Base-by-base conservation (phyloP, 2,888 invertebrate species). In the Ypsolopha sequella region DNA sequence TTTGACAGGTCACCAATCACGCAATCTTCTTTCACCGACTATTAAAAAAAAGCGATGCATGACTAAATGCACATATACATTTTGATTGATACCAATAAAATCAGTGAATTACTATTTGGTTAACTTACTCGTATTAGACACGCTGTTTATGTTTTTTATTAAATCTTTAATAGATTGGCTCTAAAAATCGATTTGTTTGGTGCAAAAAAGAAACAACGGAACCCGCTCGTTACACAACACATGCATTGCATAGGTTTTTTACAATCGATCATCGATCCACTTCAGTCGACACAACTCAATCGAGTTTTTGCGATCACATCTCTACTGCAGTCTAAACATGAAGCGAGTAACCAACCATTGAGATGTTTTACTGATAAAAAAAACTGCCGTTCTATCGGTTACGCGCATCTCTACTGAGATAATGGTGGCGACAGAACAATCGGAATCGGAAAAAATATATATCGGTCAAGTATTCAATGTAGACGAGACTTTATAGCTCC, bases 281-380 rank as follows among this genome's bases (percentile, higher is more conserved):
- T 60, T 58, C 63, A 62, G 64, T 56, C 61, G 57, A 38, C 9
- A 61, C 62, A 56, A 59, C 67, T 64, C 64, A 61, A 66, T 66
- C 53, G 57, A 62, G 57, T 68, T 68, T 66, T 68, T 69, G 59
- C 52, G 59, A 64, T 68, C 61, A 60, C 55, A 62, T 61, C 60
- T 58, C 56, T 24, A 24, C 24, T 24, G 24, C 24, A 60, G 54
- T 60, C 59, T 64, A 60, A 62, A 62, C 57, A 24, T 24, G 24
- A 24, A 24, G 4, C 24, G 24, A 24, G 24, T 24, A 53, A 47
- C 41, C 53, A 14, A 50, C 36, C 52, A 44, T 48, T 50, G 51
- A 35, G 47, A 51, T 55, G 52, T 51, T 41, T 51, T 39, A 47
- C 13, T 6, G 43, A 43, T 36, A 36, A 48, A 48, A 50, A 52